Evolutionary conservation across 2,797 vertebrate species (phyloP).

Genomic region (Psittacula derbiana): DNA sequence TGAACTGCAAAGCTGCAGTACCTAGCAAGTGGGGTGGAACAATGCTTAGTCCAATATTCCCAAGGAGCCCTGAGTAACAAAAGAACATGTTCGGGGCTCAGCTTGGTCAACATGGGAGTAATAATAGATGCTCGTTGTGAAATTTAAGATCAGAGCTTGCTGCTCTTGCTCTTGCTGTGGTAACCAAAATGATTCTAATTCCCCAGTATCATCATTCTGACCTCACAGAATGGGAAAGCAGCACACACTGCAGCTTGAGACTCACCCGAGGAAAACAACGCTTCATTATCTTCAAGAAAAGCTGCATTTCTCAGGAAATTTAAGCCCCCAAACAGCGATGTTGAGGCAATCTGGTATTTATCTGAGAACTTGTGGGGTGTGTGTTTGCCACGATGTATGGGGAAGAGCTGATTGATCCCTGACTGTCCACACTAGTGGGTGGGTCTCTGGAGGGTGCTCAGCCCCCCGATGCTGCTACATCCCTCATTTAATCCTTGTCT

Average conservation of each 20-base stretch:
- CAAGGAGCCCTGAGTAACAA: slow-evolving; percentile 16
- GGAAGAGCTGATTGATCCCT: neutral
- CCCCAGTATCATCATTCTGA: slow-evolving; percentile 46
- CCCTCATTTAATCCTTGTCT: neutral
- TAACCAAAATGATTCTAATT: slow-evolving; percentile 55
- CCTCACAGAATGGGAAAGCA: slow-evolving; percentile 19
- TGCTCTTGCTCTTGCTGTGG: slow-evolving; percentile 40
- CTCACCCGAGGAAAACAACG: slow-evolving; percentile 69
- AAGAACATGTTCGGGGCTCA: slow-evolving; percentile 26
- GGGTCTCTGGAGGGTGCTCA: neutral
- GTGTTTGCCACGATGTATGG: neutral
- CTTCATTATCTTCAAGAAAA: slow-evolving; percentile 64
- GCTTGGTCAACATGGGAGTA: slow-evolving; percentile 53
- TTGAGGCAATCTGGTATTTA: slow-evolving; percentile 55
- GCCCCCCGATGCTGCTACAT: neutral
- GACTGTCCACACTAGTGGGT: neutral
- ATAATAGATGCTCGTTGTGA: slow-evolving; percentile 36
- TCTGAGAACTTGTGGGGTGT: neutral
- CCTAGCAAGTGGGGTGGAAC: neutral
- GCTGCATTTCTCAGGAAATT: slow-evolving; percentile 54
- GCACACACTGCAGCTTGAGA: slow-evolving; percentile 40
- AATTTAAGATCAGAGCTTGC: slow-evolving; percentile 31
- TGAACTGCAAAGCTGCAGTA: neutral
- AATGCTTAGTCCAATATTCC: slow-evolving; percentile 20
- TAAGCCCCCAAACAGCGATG: slow-evolving; percentile 21